Evolutionary conservation across 2,888 invertebrate genomes (phyloP).

Genomic region (Bellardia bayeri): DNA sequence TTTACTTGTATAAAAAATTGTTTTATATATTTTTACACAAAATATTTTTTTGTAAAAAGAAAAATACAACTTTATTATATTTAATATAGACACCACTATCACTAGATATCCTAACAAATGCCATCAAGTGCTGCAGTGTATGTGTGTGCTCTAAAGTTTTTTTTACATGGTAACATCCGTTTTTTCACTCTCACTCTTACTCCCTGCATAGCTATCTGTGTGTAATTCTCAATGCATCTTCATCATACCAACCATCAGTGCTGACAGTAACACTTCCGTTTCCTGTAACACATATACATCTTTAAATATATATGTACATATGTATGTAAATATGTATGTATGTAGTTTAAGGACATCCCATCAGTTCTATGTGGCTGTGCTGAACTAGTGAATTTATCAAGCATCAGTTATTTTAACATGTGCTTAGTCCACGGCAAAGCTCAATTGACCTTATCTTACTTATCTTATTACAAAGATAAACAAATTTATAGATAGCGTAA

Average conservation of each 20-base stretch:
- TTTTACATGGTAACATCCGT: slow-evolving; percentile 32
- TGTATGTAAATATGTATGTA: no score
- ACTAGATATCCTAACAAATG: slow-evolving; percentile 41
- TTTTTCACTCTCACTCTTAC: not conserved
- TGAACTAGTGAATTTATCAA: no score
- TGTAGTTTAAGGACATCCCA: no score
- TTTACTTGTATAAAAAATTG: slow-evolving; percentile 21
- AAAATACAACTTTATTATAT: slow-evolving; percentile 22
- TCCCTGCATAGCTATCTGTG: not conserved
- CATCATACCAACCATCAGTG: slow-evolving; percentile 38
- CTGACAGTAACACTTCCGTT: slow-evolving; percentile 70
- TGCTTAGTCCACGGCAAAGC: no score
- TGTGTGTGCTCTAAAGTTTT: slow-evolving; percentile 3
- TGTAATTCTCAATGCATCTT: slow-evolving; percentile 29
- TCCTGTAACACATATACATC: slow-evolving; percentile 34
- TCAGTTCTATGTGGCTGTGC: no score
- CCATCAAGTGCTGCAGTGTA: slow-evolving; percentile 24
- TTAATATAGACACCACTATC: slow-evolving; percentile 3
- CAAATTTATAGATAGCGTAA: no score
- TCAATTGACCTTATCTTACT: no score
- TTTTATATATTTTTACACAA: not conserved
- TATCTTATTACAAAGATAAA: no score
- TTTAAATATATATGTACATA: no score
- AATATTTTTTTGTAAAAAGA: not conserved
- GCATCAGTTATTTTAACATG: no score